Conservation (phyloP, 2,888 invertebrate species). For the Frankliniella intonsa region DNA sequence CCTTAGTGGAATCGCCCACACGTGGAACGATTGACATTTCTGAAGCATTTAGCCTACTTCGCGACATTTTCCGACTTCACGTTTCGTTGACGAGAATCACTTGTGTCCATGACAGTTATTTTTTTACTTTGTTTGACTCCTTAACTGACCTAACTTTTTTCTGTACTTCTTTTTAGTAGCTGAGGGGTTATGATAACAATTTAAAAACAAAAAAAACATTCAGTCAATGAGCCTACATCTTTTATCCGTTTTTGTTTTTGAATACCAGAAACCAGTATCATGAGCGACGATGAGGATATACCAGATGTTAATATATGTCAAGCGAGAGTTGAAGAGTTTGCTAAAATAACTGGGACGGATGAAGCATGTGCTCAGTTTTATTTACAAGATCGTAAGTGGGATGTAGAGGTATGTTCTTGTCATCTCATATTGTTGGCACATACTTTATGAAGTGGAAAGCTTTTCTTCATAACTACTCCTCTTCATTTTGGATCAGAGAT, state of each 20-base stretch:
- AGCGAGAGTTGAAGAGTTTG: conserved; percentile 48
- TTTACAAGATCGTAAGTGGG: conserved; percentile 53
- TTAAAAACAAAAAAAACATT: too few relatives aligned
- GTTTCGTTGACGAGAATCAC: too few relatives aligned
- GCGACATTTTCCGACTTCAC: too few relatives aligned
- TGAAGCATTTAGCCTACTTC: too few relatives aligned
- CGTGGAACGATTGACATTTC: too few relatives aligned
- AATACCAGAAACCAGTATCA: background rate
- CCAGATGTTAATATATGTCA: conserved; percentile 47
- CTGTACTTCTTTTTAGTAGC: too few relatives aligned
- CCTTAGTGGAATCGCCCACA: too few relatives aligned
- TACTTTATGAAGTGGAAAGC: background rate
- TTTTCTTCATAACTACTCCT: background rate
- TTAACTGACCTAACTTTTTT: too few relatives aligned
- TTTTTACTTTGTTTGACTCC: too few relatives aligned
- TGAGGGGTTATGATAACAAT: too few relatives aligned
- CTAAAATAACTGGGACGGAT: conserved; percentile 52
- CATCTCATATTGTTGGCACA: background rate
- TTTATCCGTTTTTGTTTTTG: background rate
- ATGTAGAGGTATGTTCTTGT: conserved; percentile 45
- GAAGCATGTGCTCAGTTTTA: conserved; percentile 53
- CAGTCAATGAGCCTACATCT: too few relatives aligned
- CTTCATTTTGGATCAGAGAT: conserved; percentile 41
- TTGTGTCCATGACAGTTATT: too few relatives aligned
- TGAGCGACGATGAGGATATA: conserved; percentile 39